Percentiles rank a stretch among this genome's conserved stretches.
Conservation (phyloP, 2,797 vertebrate species). For the Podarcis lilfordi region DNA sequence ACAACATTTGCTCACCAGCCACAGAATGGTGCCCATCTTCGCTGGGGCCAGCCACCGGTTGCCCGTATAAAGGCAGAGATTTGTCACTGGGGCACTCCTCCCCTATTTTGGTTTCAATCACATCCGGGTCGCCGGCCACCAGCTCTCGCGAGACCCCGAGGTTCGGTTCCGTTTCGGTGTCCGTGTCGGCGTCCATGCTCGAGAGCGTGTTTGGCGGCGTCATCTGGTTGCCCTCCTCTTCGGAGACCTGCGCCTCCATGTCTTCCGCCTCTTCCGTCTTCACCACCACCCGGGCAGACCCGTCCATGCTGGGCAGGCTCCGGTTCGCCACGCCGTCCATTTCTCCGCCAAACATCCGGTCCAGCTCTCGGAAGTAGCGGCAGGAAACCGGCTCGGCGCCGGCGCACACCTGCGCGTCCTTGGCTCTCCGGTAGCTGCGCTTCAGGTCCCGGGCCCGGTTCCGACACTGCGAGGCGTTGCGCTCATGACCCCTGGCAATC, state of each 20-base stretch:
- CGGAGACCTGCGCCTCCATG: constrained; percentile 26
- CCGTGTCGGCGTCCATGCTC: constrained; percentile 26
- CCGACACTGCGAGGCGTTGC: constrained; percentile 27
- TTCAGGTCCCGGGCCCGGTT: constrained; percentile 38
- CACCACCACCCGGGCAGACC: not conserved
- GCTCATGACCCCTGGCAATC: constrained; percentile 35
- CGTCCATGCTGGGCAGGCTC: constrained; percentile 1
- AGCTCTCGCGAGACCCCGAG: not conserved
- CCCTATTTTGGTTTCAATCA: constrained; percentile 31
- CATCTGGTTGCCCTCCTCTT: constrained; percentile 42
- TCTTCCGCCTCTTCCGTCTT: constrained; percentile 14
- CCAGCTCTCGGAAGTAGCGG: constrained; percentile 37
- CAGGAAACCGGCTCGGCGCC: constrained; percentile 28
- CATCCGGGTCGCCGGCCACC: not conserved
- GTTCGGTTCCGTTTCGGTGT: constrained; percentile 9
- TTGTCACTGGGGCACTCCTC: constrained; percentile 4
- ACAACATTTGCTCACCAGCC: constrained; percentile 17
- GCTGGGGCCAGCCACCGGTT: constrained; percentile 12
- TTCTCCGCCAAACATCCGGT: constrained; percentile 36
- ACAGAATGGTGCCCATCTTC: constrained; percentile 21
- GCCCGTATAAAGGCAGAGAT: not conserved
- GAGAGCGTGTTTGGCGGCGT: constrained; percentile 32
- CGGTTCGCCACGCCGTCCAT: not conserved
- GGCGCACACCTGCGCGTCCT: constrained; percentile 15
- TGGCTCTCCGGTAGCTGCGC: constrained; percentile 32